Evolutionary conservation across 1,140 invertebrate genomes (phyloP).

Genomic region (Ladona fulva): DNA sequence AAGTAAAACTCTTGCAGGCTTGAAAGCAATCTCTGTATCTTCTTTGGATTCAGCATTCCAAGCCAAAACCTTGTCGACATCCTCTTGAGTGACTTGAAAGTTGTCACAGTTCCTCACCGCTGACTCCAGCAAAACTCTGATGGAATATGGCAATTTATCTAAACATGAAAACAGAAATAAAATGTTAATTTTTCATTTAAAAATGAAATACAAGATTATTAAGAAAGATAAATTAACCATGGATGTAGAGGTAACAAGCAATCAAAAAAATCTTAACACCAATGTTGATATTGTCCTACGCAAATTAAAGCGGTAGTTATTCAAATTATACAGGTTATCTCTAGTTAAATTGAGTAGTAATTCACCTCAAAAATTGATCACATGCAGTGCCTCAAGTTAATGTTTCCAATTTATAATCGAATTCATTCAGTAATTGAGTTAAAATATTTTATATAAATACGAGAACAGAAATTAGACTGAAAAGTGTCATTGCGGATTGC

Average conservation of each 20-base stretch:
- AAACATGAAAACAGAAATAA: slow-evolving; percentile 28
- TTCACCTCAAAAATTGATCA: too few species aligned
- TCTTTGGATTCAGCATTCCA: slow-evolving; percentile 72
- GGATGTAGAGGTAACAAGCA: not conserved
- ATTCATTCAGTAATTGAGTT: too few species aligned
- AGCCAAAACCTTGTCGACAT: slow-evolving; percentile 85
- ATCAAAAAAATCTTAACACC: not conserved
- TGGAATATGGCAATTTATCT: slow-evolving; percentile 84
- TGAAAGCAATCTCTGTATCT: slow-evolving; percentile 88
- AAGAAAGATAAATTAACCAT: not conserved
- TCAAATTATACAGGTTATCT: too few species aligned
- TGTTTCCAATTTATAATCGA: too few species aligned
- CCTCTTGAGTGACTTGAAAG: slow-evolving; percentile 75
- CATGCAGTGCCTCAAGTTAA: too few species aligned
- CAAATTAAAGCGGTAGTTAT: too few species aligned
- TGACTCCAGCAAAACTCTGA: slow-evolving; percentile 88
- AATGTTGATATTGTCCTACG: not conserved
- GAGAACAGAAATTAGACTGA: too few species aligned
- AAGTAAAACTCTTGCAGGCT: slow-evolving; percentile 88
- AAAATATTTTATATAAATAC: too few species aligned
- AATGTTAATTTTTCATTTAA: not conserved
- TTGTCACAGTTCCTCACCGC: slow-evolving; percentile 94
- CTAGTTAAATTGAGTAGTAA: too few species aligned
- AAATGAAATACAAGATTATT: not conserved
- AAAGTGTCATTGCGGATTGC: too few species aligned